Base-by-base conservation (phyloP, 2,797 vertebrate species). In the Tachyglossus aculeatus region DNA sequence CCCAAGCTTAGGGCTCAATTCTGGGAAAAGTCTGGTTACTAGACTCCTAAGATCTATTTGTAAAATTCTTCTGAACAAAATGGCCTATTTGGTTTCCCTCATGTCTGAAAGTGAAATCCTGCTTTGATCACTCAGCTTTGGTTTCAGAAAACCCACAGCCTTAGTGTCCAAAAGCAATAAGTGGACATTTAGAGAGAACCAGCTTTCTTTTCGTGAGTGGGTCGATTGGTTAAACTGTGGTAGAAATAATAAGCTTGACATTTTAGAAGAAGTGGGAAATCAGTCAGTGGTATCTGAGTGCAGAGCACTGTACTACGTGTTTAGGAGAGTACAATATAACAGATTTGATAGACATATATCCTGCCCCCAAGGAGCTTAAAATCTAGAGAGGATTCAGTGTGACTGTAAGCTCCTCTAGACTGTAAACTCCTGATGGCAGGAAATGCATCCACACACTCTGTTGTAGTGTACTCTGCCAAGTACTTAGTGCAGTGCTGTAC, bases 31-130 rank as follows among this genome's bases (percentile, higher is more conserved):
- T 41, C 64, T 31, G 61, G 4, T 50, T 78, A 36, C 12, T 25
- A 63, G 64, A 70, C 38, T 9, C n/a, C 55, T 77, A 83, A 54
- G 37, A 62, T 67, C n/a, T 78, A 78, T 21, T 54, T 33, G 21
- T 44, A 74, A 19, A 15, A 67, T 52, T 63, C 55, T 62, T 68
- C 83, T 83, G 70, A 45, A 67, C 33, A 73, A 70, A 11, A 41
- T 67, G 47, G 5, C 45, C 11, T 71, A 38, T 24, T 50, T 74
- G 47, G 4, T 13, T 64, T 51, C 61, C 34, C 48, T 51, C 84
- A 37, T 66, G n/a, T 58, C 76, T 80, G 41, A 72, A 44, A 67
- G 65, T 65, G n/a, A 80, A 82, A 27, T 77, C 59, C 56, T 65
- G 11, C 39, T 76, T 44, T 78, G 37, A 60, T 74, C 11, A 71